These are phyloP conservation scores for Rhodophaea formosa DNA, from an alignment of 2,888 invertebrate genomes.

Conservation along the genomic window DNA sequence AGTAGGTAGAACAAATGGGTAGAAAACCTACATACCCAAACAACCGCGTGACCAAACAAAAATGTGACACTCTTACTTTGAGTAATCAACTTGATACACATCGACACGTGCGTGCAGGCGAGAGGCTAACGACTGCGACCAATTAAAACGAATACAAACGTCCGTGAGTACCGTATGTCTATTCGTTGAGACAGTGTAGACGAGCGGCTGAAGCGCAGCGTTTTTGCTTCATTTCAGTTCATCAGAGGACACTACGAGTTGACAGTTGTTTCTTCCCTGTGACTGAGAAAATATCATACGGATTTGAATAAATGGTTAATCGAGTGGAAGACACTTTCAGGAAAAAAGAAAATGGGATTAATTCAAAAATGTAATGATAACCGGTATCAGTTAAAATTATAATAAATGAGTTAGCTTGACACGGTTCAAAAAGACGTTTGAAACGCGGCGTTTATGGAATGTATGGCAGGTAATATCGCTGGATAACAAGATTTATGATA, in stretches of 20 bases:
- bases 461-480: conserved; percentile 53
- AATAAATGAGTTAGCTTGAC: too few relatives aligned
- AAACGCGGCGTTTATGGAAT: too few relatives aligned
- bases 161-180: conserved; percentile 29
- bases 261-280: too few relatives aligned
- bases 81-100: conserved; percentile 61
- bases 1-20: too few relatives aligned
- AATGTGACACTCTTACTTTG: conserved; percentile 57
- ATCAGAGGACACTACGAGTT: too few relatives aligned
- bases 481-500: conserved; percentile 73
- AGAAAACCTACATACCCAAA: conserved; percentile 23
- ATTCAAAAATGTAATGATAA: too few relatives aligned
- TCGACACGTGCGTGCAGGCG: conserved; percentile 41
- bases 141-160: conserved; percentile 54
- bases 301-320: too few relatives aligned
- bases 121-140: conserved; percentile 53
- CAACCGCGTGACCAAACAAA: conserved; percentile 41
- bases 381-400: too few relatives aligned
- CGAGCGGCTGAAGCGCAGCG: conserved; percentile 21
- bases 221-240: background rate
- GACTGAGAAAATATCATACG: too few relatives aligned
- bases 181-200: conserved; percentile 13
- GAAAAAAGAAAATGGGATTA: too few relatives aligned
- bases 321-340: too few relatives aligned
- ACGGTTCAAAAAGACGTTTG: too few relatives aligned